A percentile compares a stretch with the other conserved stretches of the same genome.
Conservation (phyloP, 1,140 invertebrate species). For the Hyles euphorbiae region DNA sequence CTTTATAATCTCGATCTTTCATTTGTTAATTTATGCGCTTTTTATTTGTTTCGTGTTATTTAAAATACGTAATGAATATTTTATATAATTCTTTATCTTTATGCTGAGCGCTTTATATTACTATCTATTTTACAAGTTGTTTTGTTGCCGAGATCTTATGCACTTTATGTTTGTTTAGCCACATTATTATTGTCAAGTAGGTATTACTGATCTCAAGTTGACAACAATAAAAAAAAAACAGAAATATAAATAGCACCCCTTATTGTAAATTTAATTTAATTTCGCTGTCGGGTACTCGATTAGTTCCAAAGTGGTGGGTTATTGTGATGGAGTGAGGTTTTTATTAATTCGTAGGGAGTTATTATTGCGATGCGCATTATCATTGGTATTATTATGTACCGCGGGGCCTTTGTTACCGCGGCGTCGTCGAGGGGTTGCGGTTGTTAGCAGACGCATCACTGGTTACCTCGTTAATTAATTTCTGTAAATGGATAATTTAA, state of each 20-base stretch:
- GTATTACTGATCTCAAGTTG: not conserved
- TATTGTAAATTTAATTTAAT: conserved; percentile 49
- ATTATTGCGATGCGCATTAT: conserved; percentile 52
- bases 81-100: too few species aligned
- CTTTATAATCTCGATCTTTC: too few species aligned
- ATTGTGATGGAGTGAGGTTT: conserved; percentile 70
- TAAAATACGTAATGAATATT: too few species aligned
- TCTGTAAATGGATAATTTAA: conserved; percentile 74
- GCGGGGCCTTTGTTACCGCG: conserved; percentile 35
- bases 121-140: not conserved
- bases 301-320: conserved; percentile 59
- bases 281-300: conserved; percentile 52
- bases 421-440: conserved; percentile 34
- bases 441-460: conserved; percentile 62
- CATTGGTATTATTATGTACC: conserved; percentile 53
- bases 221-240: conserved; percentile 1
- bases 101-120: not conserved
- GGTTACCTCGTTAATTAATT: conserved; percentile 72
- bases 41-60: too few species aligned
- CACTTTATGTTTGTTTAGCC: too few species aligned
- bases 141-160: too few species aligned
- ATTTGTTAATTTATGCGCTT: too few species aligned
- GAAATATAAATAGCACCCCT: conserved; percentile 15
- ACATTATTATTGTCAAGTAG: too few species aligned
- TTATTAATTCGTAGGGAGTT: conserved; percentile 66